These are phyloP conservation scores for Ptilorrhoa leucosticta DNA, from an alignment of 2,113 vertebrate species.

Conservation along the genomic window DNA sequence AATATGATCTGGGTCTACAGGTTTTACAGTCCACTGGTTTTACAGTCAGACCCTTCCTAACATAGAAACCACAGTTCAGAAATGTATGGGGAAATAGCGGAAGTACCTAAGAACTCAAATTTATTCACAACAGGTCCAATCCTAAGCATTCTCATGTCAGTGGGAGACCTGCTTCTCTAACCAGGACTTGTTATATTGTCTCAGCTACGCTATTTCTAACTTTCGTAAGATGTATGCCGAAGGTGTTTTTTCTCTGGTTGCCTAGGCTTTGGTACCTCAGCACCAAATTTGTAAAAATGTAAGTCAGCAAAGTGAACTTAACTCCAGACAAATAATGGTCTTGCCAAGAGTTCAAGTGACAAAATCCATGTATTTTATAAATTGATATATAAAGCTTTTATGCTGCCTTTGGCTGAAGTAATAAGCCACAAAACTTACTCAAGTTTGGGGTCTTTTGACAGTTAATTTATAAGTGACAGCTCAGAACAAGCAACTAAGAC, in stretches of 20 bases:
- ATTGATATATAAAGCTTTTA: not conserved
- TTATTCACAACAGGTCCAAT: not conserved
- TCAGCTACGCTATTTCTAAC: not conserved
- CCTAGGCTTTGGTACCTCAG: not conserved
- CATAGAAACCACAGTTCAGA: not conserved
- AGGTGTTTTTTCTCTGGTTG: not conserved
- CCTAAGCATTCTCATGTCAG: not conserved
- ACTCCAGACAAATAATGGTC: not conserved
- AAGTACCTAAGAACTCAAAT: not conserved
- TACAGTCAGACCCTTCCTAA: not conserved
- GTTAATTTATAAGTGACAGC: not conserved
- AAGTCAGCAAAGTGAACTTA: not conserved
- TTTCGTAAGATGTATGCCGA: not conserved
- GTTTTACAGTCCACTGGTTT: not conserved
- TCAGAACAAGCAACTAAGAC: not conserved
- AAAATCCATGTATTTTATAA: not conserved
- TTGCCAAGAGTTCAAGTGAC: not conserved
- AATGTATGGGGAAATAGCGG: not conserved
- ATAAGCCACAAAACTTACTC: not conserved
- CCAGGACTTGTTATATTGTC: not conserved
- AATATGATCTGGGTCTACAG: not conserved
- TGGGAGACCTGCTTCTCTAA: not conserved
- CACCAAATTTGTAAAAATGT: not conserved
- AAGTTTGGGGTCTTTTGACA: not conserved
- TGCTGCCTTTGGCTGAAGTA: not conserved